Evolutionary conservation across 2,797 vertebrate species (phyloP).

Genomic region (Hylomyscus alleni): DNA sequence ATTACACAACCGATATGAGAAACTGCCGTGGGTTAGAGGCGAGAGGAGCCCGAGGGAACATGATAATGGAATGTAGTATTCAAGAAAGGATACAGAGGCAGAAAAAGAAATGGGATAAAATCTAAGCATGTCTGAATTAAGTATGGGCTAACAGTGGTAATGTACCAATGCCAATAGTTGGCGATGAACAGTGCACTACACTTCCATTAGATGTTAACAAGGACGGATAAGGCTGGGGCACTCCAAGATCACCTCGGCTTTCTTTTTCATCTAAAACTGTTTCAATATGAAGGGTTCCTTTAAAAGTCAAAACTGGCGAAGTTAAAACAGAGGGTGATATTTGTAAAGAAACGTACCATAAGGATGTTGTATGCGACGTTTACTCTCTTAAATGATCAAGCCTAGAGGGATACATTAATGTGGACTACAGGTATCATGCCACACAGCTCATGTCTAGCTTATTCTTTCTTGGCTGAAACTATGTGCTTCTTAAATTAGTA

Average conservation of each 20-base stretch:
- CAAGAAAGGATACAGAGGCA: background rate
- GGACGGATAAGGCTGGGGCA: background rate
- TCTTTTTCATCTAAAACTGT: background rate
- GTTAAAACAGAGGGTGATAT: background rate
- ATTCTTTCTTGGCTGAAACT: background rate
- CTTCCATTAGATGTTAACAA: background rate
- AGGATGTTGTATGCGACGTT: background rate
- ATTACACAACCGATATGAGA: background rate
- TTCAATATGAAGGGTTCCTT: background rate
- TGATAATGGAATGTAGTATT: background rate
- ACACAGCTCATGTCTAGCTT: background rate
- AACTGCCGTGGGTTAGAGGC: background rate
- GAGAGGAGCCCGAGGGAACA: background rate
- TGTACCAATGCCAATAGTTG: background rate
- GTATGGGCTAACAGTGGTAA: background rate
- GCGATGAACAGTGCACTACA: background rate
- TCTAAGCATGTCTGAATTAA: background rate
- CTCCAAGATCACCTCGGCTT: background rate
- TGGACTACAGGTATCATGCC: background rate
- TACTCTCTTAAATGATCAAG: background rate
- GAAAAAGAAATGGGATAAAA: slow-evolving; percentile 28
- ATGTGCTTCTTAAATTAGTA: background rate
- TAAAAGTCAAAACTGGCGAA: background rate
- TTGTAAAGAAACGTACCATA: background rate
- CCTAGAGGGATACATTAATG: background rate